Evolutionary conservation across 2,113 vertebrate genomes (phyloP), one percentile per base, ranked within the genome.

Genomic region (Varanus salvator): DNA sequence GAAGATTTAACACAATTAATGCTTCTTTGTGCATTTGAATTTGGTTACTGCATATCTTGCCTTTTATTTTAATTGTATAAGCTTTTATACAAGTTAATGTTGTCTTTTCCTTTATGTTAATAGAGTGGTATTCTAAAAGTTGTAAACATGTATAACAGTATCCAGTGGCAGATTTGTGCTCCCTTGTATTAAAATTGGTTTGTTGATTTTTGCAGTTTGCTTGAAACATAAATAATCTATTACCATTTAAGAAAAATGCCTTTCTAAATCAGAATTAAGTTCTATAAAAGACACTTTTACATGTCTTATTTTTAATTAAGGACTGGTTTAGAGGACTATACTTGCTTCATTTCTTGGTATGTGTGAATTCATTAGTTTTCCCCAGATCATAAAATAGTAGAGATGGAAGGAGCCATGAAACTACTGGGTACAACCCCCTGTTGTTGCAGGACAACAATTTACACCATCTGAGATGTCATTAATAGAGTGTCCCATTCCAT

Each of bases 61-160:
- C 72, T 57, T 74, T 95, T 90, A 90, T 93, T 92, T 93, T 90
- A 93, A 89, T 91, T 93, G 93, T 93, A 87, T 91, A 90, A 91
- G 91, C 89, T 94, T 94, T 91, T n/a, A 89, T 76, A 34, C 14
- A 92, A 94, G 85, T 90, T 88, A 89, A 82, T 90, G 90, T 94
- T 91, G 57, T 83, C 87, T 21, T 85, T 91, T 91, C 90, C 71
- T 76, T 84, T 69, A 77, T n/a, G 34, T 4, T 78, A 12, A 44
- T 57, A 29, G 14, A 69, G 71, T 90, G 81, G 60, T 87, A 78
- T 81, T 69, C 78, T 83, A 87, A 93, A 19, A 92, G 27, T 87
- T 91, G 27, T 85, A 94, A 92, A 92, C 85, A 78, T 44, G 84
- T 80, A 17, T 57, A 88, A 71, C 90, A 85, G 48, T 89, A 92